Base-by-base conservation (phyloP, 2,797 vertebrate species). In the Microctenopoma steveboyesi region DNA sequence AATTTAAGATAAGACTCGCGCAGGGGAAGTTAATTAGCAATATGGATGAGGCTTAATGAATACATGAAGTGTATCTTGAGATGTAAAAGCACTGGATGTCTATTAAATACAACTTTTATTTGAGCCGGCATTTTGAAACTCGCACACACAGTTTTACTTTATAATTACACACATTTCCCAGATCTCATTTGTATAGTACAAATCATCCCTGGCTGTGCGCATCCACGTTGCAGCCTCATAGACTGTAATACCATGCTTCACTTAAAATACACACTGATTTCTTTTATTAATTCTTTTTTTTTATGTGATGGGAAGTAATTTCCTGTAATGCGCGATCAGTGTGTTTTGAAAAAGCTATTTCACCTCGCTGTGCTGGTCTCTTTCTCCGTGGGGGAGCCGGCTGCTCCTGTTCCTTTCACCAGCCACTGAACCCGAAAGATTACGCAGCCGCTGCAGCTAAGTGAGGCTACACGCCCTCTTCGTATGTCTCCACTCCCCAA, bases 1-100 rank as follows among this genome's bases (percentile, higher is more conserved):
- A 89, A 84, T 91, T 86, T 87, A 78, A 86, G 79, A 81, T 81
- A 81, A 85, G 82, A 73, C 70, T 76, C 56, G 28, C 74, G 69
- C 67, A 62, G 82, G 78, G 79, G 78, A 85, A 85, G 86, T 88
- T 89, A 91, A 91, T 91, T 90, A 88, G 83, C 78, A 87, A 68
- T 86, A 86, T 87, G 86, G 79, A 88, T 90, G 79, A 79, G 76
- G 53, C 76, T 72, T 88, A 86, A 89, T 90, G 87, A 91, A 88
- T 79, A 78, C 74, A 76, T 73, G 68, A 64, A 86, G 80, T 77
- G 59, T 55, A 81, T 90, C 74, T 82, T 1, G 40, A 85, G 77
- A 84, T 77, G 71, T 57, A 80, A 89, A 78, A 83, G 78, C 54
- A 72, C 60, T 72, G 71, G 43, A 74, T 83, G 67, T 83, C 81